Base-by-base conservation (phyloP, 2,113 vertebrate species). In the Microcebus murinus region DNA sequence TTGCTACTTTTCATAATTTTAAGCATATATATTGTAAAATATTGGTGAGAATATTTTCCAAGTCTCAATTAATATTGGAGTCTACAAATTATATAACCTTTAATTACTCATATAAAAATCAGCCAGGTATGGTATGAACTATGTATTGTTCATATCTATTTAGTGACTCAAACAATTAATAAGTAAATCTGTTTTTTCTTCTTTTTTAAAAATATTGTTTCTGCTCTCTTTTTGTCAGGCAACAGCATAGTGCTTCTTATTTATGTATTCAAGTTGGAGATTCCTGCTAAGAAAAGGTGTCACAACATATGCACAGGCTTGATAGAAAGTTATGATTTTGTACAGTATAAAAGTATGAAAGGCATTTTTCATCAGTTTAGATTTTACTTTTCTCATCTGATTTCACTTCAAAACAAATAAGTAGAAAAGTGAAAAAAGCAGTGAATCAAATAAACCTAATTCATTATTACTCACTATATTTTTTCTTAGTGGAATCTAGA, bases 351-450 rank as follows among this genome's bases (percentile, higher is more conserved):
- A 95, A 94, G 45, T n/a, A 86, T 57, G 52, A 85, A 87, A 67
- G 34, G 9, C 17, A 71, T 84, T 95, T 91, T 95, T 93, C 83
- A 79, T 96, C 79, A 91, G 36, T 65, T 88, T 85, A 81, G 65
- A 74, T 83, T 82, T 97, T 93, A 94, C 42, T 89, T 91, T 52
- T 88, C 61, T 88, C 52, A 91, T 93, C 79, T 87, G 61, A 92
- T 73, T 94, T 90, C 25, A 90, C 80, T 95, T 92, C 61, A 90
- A 31, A 79, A 90, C 36, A 74, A 94, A 84, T 55, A 82, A n/a
- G 4, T 71, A 82, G 52, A 50, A 70, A 82, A 77, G n/a, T 79
- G 25, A 15, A 34, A 45, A 93, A 89, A 74, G n/a, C 61, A 88
- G 52, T 87, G 55, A 92, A 39, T 93, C 94, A 90, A 90, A 86